Base-by-base conservation (phyloP, 2,797 vertebrate genomes). In the Spinibarbus caldwelli region DNA sequence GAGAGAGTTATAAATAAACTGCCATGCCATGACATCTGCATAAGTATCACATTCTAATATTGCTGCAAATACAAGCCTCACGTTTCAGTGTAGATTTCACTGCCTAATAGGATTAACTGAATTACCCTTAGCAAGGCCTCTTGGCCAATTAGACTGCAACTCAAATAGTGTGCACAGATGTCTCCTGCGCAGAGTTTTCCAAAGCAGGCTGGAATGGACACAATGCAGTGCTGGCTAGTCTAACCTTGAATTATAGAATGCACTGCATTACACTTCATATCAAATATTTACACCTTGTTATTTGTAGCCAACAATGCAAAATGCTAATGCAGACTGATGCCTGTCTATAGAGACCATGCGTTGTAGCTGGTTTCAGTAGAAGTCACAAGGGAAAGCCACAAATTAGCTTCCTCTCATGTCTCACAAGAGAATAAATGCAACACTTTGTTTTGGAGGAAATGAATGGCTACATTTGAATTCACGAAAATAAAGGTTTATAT, bases 81-180 rank as follows among this genome's bases (percentile, higher is more conserved):
- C 89, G 86, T 94, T 95, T 93, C 89, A 91, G 93, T 90, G 86
- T 92, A 86, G 84, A 88, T 94, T 94, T 94, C 92, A 93, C 76
- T 86, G 88, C 78, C 84, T 90, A 90, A 93, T 88, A 91, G 89
- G 92, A 94, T 95, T 93, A 94, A 91, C 89, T 86, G 90, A 90
- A 90, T 91, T 91, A 92, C 91, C 90, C 85, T 75, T 73, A 17
- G 66, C 36, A 87, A 75, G 66, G 84, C 59, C 70, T 82, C 82
- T 64, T 67, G 80, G 57, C 87, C 78, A 85, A 85, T 87, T 88
- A 82, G 62, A 72, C 49, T 77, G 52, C 45, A 87, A 64, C 83
- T 79, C 47, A 86, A 88, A 86, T 86, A 66, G 78, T 64, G 26
- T 19, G 62, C 54, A 79, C 87, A 91, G 80, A 86, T 86, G 88